Evolutionary conservation across 2,113 vertebrate species (phyloP).

Genomic region (Channa argus): DNA sequence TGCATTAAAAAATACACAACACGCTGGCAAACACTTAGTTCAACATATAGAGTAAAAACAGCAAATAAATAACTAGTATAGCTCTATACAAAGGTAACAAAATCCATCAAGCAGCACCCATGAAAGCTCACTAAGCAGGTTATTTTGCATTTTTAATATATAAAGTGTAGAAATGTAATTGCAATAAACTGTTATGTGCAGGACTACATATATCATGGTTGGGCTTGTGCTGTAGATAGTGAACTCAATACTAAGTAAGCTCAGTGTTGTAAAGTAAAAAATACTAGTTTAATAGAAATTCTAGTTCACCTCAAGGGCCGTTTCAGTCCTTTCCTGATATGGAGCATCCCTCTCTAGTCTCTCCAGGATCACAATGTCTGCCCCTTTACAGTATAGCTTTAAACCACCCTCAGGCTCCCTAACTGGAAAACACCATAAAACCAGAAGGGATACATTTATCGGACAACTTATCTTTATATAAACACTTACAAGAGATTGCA

Average conservation of each 20-base stretch:
- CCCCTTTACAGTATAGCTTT: conserved; percentile 94
- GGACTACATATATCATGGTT: not conserved
- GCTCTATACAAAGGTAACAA: no score
- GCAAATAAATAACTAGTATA: no score
- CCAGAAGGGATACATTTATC: not conserved
- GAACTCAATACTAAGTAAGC: not conserved
- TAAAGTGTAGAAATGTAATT: not conserved
- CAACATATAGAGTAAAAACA: no score
- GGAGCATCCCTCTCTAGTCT: conserved; percentile 76
- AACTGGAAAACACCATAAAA: conserved; percentile 79
- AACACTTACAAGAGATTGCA: not conserved
- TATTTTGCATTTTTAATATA: no score
- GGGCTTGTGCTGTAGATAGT: not conserved
- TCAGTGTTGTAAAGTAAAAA: not conserved
- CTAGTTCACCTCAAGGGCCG: conserved; percentile 85
- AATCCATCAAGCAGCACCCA: no score
- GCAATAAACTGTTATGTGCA: not conserved
- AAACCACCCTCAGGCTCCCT: conserved; percentile 88
- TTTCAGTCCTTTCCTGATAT: conserved; percentile 78
- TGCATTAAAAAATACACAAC: no score
- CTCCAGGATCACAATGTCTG: conserved; percentile 90
- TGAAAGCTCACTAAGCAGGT: no score
- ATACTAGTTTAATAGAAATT: conserved; percentile 20
- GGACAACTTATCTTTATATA: not conserved
- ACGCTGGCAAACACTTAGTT: no score